phyloP scores from a whole-genome alignment of 2,797 vertebrate genomes.

The Erethizon dorsatum region DNA sequence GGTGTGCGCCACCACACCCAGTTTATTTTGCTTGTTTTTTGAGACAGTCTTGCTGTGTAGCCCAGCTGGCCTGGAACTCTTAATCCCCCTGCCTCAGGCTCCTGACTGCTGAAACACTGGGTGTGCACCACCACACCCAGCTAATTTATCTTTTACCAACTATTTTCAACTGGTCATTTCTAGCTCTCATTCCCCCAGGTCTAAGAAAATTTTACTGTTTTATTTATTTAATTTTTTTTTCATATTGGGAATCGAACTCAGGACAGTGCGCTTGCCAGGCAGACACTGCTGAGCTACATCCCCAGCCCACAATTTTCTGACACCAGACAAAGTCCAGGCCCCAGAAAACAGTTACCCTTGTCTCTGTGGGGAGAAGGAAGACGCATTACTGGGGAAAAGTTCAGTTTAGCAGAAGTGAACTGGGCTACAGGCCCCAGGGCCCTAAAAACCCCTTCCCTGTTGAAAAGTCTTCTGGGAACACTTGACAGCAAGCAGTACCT shows the following conservation, averaged over 20 bases:
- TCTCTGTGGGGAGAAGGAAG: not conserved
- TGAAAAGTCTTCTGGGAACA: not conserved
- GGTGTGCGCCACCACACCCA: not conserved
- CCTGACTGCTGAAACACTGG: not conserved
- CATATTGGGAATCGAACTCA: too few species aligned
- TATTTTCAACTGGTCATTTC: not conserved
- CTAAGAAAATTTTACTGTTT: slow-evolving; percentile 7
- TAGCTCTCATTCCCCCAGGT: not conserved
- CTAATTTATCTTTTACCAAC: not conserved
- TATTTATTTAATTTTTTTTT: not conserved
- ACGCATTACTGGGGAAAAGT: too few species aligned
- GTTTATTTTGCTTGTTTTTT: not conserved
- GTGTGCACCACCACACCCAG: not conserved
- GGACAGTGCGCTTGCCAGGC: too few species aligned
- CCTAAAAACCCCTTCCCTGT: not conserved
- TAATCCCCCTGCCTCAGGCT: not conserved
- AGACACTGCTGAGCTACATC: too few species aligned
- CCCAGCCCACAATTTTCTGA: too few species aligned
- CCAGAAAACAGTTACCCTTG: not conserved
- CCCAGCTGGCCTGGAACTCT: not conserved
- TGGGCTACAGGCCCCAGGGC: not conserved
- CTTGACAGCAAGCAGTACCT: not conserved
- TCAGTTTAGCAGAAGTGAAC: not conserved
- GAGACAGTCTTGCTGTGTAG: not conserved
- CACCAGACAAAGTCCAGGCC: not conserved